Conservation (phyloP, 2,113 vertebrate genomes). For the Rhizomys pruinosus region DNA sequence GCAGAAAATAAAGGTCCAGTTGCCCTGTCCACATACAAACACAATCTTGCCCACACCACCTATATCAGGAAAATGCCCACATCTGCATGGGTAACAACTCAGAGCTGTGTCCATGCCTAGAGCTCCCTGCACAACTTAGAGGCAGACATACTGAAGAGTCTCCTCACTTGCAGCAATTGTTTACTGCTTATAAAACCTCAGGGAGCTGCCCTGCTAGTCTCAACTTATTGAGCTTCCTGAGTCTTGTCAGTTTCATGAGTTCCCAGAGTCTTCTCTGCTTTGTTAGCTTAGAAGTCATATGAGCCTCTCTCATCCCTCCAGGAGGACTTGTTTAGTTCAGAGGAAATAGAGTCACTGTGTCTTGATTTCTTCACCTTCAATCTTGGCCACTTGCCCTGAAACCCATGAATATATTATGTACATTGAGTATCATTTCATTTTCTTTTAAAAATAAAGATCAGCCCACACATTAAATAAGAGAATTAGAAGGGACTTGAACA, state of each 20-base stretch:
- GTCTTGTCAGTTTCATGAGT: not conserved
- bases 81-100: not conserved
- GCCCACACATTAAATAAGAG: not conserved
- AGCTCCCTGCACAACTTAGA: not conserved
- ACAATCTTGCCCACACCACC: too few species aligned
- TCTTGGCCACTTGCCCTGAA: not conserved
- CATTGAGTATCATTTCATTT: not conserved
- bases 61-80: not conserved
- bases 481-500: not conserved
- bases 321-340: not conserved
- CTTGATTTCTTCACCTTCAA: not conserved
- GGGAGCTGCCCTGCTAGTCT: not conserved
- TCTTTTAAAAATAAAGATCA: conserved; percentile 6
- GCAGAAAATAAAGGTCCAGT: not conserved
- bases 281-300: not conserved
- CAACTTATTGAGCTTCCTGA: not conserved
- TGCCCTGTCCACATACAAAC: not conserved
- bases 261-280: not conserved
- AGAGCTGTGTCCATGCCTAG: not conserved
- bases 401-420: not conserved
- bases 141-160: not conserved
- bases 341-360: not conserved
- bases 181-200: not conserved
- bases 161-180: not conserved
- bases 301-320: not conserved